These are phyloP conservation scores for Phymatocera aterrima DNA, from an alignment of 2,888 invertebrate genomes.

Conservation along the genomic window DNA sequence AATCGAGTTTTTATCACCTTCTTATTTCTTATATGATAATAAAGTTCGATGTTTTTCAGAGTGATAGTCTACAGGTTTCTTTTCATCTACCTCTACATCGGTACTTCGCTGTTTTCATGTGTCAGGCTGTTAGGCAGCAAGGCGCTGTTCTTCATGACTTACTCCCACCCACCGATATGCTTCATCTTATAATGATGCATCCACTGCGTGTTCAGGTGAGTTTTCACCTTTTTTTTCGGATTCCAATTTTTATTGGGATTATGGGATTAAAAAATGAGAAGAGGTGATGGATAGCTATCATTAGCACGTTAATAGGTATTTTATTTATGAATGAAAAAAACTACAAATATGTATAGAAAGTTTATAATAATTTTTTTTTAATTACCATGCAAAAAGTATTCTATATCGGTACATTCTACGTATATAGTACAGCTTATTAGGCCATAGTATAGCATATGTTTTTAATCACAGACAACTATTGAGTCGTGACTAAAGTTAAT, in stretches of 20 bases:
- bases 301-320: background rate
- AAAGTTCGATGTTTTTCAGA: constrained; percentile 75
- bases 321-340: background rate
- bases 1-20: constrained; percentile 15
- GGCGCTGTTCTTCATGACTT: constrained; percentile 87
- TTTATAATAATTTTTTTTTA: background rate
- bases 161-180: constrained; percentile 86
- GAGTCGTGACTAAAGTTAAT: constrained; percentile 33
- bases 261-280: background rate
- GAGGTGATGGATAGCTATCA: background rate
- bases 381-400: background rate
- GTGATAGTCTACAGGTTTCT: constrained; percentile 90
- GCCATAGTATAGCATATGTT: background rate
- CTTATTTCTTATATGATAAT: constrained; percentile 8
- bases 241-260: background rate
- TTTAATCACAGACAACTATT: constrained; percentile 35
- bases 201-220: constrained; percentile 94
- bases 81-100: constrained; percentile 98
- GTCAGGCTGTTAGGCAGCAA: constrained; percentile 89
- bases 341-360: background rate
- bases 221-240: constrained; percentile 54
- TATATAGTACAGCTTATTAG: background rate
- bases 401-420: background rate
- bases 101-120: constrained; percentile 91
- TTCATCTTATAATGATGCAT: constrained; percentile 92